A percentile compares a stretch with the other conserved stretches of the same genome.
Conservation (phyloP, 2,888 invertebrate genomes). For the Agelastica alni region DNA sequence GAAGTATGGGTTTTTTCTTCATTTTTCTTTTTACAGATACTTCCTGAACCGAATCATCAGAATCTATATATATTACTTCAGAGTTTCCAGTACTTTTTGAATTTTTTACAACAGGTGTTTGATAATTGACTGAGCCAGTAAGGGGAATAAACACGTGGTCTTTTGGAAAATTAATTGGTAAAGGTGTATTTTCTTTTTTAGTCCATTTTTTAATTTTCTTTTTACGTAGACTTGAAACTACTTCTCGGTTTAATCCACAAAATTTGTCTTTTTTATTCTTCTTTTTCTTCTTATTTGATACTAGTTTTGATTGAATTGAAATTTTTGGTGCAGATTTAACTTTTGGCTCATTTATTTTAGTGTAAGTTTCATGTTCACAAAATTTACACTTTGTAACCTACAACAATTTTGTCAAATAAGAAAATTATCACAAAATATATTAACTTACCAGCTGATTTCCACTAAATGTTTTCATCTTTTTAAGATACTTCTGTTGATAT, state of each 20-base stretch:
- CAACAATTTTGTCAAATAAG: no score
- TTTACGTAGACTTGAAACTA: neutral
- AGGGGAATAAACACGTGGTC: neutral
- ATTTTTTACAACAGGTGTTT: neutral
- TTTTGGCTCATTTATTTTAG: neutral
- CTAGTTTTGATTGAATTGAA: neutral
- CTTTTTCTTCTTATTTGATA: constrained; percentile 12
- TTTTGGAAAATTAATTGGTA: neutral
- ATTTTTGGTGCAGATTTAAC: neutral
- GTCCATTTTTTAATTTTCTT: neutral
- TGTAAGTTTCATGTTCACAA: constrained; percentile 12
- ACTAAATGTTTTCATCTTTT: constrained; percentile 17
- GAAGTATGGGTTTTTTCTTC: neutral
- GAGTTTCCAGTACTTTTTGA: neutral
- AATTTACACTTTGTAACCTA: constrained; percentile 19
- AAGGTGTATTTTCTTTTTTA: neutral
- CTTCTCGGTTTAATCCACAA: constrained; percentile 15
- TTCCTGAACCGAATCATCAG: constrained; percentile 6
- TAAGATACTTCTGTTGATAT: constrained; percentile 28
- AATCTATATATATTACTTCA: constrained; percentile 1
- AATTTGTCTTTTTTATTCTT: constrained; percentile 20
- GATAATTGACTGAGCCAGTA: neutral
- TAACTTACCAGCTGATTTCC: constrained; percentile 31
- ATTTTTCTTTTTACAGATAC: neutral
- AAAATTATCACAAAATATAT: neutral